Evolutionary conservation across 2,797 vertebrate genomes (phyloP).

Genomic region (Oreortyx pictus): DNA sequence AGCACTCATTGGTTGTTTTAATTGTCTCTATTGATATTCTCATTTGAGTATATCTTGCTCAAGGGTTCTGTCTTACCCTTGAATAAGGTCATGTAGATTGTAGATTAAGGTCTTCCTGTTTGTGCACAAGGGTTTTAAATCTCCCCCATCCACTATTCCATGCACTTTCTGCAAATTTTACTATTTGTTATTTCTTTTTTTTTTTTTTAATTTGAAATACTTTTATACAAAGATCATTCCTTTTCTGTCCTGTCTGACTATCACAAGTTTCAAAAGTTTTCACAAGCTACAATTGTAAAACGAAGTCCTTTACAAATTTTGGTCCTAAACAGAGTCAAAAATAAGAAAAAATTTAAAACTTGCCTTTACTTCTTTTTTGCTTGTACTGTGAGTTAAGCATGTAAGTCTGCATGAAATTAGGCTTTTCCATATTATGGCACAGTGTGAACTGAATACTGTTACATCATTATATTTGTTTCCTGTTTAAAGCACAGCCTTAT

Average conservation of each 20-base stretch:
- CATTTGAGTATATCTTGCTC: not conserved
- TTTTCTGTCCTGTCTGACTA: not conserved
- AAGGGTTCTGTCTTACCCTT: not conserved
- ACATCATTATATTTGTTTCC: not conserved
- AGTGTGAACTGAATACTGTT: not conserved
- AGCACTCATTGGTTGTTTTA: not conserved
- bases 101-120: not conserved
- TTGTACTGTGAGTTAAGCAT: not conserved
- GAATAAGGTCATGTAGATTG: not conserved
- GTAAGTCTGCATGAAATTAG: not conserved
- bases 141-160: not conserved
- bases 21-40: not conserved
- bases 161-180: not conserved
- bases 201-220: too few relatives aligned
- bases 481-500: not conserved
- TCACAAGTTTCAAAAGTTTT: not conserved
- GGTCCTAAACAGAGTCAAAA: not conserved
- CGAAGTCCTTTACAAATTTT: not conserved
- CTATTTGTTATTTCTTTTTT: not conserved
- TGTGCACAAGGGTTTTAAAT: not conserved
- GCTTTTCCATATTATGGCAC: not conserved
- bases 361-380: not conserved
- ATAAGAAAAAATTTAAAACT: not conserved
- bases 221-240: not conserved
- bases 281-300: not conserved